Conservation (phyloP, 2,888 invertebrate genomes). For the Timandra comae region DNA sequence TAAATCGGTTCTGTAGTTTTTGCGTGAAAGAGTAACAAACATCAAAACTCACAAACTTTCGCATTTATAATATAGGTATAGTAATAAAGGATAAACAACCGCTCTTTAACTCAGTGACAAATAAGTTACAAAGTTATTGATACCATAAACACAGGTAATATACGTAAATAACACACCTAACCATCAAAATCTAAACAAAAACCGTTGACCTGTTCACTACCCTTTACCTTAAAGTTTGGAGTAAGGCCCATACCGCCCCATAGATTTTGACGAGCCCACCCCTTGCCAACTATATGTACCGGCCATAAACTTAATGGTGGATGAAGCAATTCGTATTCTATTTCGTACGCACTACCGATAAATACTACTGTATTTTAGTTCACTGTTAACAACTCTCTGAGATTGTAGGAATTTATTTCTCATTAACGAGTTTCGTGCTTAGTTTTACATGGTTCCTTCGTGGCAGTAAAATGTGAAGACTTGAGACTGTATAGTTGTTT, state of each 20-base stretch:
- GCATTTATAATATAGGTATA: too few relatives aligned
- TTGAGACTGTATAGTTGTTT: too few relatives aligned
- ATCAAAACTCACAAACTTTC: too few relatives aligned
- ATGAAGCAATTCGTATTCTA: constrained; percentile 22
- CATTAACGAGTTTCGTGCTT: constrained; percentile 4
- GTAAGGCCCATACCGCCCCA: constrained; percentile 18
- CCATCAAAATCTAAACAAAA: too few relatives aligned
- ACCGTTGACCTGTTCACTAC: neutral
- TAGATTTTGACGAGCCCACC: constrained; percentile 20
- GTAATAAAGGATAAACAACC: too few relatives aligned
- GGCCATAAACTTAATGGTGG: constrained; percentile 23
- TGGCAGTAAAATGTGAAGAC: too few relatives aligned
- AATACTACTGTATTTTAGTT: constrained; percentile 2
- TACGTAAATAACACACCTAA: too few relatives aligned
- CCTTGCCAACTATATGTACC: constrained; percentile 23
- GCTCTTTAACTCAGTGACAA: too few relatives aligned
- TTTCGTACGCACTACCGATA: constrained; percentile 17
- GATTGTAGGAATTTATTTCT: constrained; percentile 1
- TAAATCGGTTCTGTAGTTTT: too few relatives aligned
- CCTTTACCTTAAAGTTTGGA: constrained; percentile 11
- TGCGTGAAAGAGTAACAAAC: too few relatives aligned
- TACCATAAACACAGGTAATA: too few relatives aligned
- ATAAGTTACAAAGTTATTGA: too few relatives aligned
- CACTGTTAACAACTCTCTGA: neutral
- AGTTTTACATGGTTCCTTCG: neutral